Base-by-base conservation (phyloP, 2,113 vertebrate genomes). In the Takifugu flavidus region DNA sequence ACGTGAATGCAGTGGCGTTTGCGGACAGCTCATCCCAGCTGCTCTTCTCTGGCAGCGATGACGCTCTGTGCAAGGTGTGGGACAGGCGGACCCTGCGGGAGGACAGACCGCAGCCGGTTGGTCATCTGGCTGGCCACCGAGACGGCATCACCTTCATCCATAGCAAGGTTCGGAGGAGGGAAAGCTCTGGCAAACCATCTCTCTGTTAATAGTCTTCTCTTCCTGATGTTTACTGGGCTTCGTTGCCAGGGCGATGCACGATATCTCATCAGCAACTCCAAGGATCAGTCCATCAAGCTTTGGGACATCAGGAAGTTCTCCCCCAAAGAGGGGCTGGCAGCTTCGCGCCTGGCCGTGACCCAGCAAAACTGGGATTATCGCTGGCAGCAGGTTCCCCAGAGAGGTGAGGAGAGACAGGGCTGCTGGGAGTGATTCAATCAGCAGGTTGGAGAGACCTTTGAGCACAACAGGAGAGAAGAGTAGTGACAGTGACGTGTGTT, bases 351-450 rank as follows among this genome's bases (percentile, higher is more conserved):
- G 67, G 94, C 94, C 26, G 94, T 95, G 71, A 94, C 93, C n/a
- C 94, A 95, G 56, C 94, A 96, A 65, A 94, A 93, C 90, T 96
- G 95, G 95, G 95, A 96, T 76, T 96, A 96, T 78, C 92, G 95
- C 70, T 96, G 95, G 95, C 95, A 96, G 77, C 94, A 94, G 80
- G 95, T 96, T 47, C 95, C 95, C 51, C 93, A 92, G 80, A 94
- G 92, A 93, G 94, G 95, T 96, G 74, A 71, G 84, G 25, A 28
- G 34, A 45, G 20, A 15, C 34, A 3, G 7, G 1, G 34, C 34
- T 8, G 34, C 34, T 39, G 34, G 14, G 29, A 13, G 4, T 15
- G 43, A 45, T 14, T 3, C 47, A 20, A 5, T 3, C 7, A 13
- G 31, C 31, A 14, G 20, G 53, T 27, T 6, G 4, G 5, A 28